phyloP scores from a whole-genome alignment of 1,140 invertebrate species.

The Drosophila busckii region DNA sequence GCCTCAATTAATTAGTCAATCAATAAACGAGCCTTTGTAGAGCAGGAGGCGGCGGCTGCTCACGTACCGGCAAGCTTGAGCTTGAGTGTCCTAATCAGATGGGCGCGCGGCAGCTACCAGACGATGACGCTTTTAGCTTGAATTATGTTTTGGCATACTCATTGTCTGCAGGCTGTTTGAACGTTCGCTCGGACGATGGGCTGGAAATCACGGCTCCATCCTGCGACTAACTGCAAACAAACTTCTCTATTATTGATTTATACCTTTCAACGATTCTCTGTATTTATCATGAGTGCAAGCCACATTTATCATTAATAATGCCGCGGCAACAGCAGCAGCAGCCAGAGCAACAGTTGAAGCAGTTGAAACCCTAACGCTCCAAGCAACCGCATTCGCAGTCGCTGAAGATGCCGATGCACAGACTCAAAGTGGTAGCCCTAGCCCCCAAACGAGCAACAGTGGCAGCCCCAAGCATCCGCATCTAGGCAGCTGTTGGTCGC shows the following conservation, averaged over 20 bases:
- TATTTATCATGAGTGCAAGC: conserved; percentile 78
- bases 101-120: conserved; percentile 44
- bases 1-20: conserved; percentile 66
- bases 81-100: conserved; percentile 50
- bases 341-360: conserved; percentile 11
- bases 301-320: conserved; percentile 78
- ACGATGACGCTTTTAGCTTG: conserved; percentile 60
- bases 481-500: conserved; percentile 14
- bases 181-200: neutral
- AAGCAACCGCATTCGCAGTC: conserved; percentile 12
- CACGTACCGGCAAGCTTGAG: neutral
- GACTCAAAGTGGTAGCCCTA: conserved; percentile 43
- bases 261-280: conserved; percentile 78
- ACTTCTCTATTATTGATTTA: conserved; percentile 78
- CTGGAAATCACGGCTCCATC: conserved; percentile 63
- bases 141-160: conserved; percentile 73
- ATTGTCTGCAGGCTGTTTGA: conserved; percentile 56
- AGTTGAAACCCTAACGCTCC: conserved; percentile 31
- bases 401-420: conserved; percentile 5
- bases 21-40: conserved; percentile 46
- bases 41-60: conserved; percentile 12
- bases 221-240: conserved; percentile 70
- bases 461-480: conserved; percentile 49
- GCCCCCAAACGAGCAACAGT: conserved; percentile 38
- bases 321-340: conserved; percentile 28